phyloP scores from a whole-genome alignment of 2,888 invertebrate genomes.

The Luffia ferchaultella region DNA sequence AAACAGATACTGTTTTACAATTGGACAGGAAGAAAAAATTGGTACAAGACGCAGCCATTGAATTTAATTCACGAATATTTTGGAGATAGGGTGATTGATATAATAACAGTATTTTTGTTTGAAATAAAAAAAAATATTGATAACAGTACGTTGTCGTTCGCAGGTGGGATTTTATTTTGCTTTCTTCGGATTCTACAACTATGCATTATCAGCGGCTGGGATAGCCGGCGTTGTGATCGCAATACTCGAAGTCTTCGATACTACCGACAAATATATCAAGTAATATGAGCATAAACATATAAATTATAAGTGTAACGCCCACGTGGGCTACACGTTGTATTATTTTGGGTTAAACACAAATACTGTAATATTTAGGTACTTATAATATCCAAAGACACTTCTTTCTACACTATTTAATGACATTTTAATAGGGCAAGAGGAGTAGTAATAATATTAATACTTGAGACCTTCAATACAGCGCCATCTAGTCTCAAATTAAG shows the following conservation, averaged over 20 bases:
- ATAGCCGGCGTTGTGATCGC: slow-evolving; percentile 44
- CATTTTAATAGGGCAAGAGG: too few relatives aligned
- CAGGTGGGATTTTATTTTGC: slow-evolving; percentile 64
- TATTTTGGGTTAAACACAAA: too few relatives aligned
- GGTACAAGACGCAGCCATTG: slow-evolving; percentile 68
- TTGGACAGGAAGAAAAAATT: slow-evolving; percentile 64
- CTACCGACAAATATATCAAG: slow-evolving; percentile 5
- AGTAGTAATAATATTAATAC: too few relatives aligned
- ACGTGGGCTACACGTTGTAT: too few relatives aligned
- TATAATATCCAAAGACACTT: too few relatives aligned
- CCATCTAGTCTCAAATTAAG: too few relatives aligned
- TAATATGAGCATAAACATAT: slow-evolving; percentile 12
- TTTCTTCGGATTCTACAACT: slow-evolving; percentile 62
- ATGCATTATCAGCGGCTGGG: slow-evolving; percentile 50
- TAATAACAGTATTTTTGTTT: neutral
- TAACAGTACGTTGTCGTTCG: too few relatives aligned
- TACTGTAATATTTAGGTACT: too few relatives aligned
- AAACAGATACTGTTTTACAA: slow-evolving; percentile 22
- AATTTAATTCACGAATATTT: slow-evolving; percentile 65
- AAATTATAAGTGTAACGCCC: neutral
- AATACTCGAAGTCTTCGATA: slow-evolving; percentile 33
- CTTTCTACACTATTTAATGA: too few relatives aligned
- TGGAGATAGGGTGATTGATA: slow-evolving; percentile 33
- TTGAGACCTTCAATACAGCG: too few relatives aligned
- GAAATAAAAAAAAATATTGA: too few relatives aligned